phyloP scores from a whole-genome alignment of 2,113 vertebrate species.

The Dinomys branickii region DNA sequence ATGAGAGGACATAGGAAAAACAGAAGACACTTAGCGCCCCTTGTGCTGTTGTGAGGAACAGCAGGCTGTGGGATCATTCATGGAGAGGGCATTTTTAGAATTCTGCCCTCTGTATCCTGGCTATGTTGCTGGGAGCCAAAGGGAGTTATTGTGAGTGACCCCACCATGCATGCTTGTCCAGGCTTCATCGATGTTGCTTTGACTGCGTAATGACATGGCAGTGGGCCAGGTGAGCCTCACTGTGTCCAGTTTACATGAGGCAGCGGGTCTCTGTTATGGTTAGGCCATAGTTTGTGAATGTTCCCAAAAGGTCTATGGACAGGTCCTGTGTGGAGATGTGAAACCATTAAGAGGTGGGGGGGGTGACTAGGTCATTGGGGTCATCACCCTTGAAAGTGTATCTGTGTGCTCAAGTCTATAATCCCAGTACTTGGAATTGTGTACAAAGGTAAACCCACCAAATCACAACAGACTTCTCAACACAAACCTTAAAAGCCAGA shows the following conservation, averaged over 20 bases:
- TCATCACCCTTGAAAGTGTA: not conserved
- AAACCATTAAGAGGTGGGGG: not conserved
- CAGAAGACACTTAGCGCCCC: not conserved
- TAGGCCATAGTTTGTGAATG: not conserved
- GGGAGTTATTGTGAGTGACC: not conserved
- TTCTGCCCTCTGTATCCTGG: not conserved
- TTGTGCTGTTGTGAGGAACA: not conserved
- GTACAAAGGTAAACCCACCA: not conserved
- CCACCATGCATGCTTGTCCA: not conserved
- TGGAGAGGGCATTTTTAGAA: not conserved
- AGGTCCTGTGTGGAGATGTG: not conserved
- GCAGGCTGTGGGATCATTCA: not conserved
- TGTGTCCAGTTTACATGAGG: rapidly evolving
- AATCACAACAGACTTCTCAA: not conserved
- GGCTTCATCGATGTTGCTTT: not conserved
- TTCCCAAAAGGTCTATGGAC: not conserved
- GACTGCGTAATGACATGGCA: not conserved
- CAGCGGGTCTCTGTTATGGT: not conserved
- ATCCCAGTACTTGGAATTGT: not conserved
- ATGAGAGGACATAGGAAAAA: not conserved
- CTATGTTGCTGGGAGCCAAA: not conserved
- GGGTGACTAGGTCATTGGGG: not conserved
- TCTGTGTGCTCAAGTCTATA: not conserved
- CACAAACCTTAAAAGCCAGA: not conserved
- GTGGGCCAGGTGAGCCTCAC: no score